phyloP scores from a whole-genome alignment of 2,113 vertebrate genomes.

The Gnathochromis pfefferi region DNA sequence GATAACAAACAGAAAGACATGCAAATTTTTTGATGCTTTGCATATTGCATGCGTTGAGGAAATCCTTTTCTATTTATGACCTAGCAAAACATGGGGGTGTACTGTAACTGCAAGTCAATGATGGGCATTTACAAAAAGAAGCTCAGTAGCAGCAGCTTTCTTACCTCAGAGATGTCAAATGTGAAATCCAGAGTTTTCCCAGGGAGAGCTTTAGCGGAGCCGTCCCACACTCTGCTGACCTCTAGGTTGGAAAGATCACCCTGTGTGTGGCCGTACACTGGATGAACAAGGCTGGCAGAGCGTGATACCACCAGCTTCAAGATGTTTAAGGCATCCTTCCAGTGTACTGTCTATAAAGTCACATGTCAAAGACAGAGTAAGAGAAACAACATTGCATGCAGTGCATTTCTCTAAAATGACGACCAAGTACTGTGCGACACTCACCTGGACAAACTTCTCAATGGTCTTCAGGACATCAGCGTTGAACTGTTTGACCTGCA shows the following conservation, averaged over 20 bases:
- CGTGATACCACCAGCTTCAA: constrained; percentile 94
- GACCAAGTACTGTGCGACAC: not conserved
- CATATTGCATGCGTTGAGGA: not conserved
- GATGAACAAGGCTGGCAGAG: constrained; percentile 90
- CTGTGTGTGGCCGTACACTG: constrained; percentile 83
- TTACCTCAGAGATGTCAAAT: constrained; percentile 97
- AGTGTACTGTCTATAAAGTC: constrained; percentile 82
- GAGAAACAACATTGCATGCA: not conserved
- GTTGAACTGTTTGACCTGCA: constrained; percentile 94
- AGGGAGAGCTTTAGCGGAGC: constrained; percentile 90
- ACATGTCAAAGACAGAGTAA: not conserved
- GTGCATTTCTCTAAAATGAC: not conserved
- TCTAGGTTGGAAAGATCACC: constrained; percentile 89
- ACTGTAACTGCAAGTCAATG: not conserved
- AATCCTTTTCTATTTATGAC: not conserved
- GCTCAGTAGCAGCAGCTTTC: not conserved
- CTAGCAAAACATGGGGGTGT: not conserved
- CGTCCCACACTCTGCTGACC: constrained; percentile 91
- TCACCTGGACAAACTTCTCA: constrained; percentile 96
- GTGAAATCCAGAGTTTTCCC: constrained; percentile 97
- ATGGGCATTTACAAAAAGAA: not conserved
- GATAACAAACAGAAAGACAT: not conserved
- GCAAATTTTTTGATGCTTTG: not conserved
- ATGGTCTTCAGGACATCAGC: constrained; percentile 93
- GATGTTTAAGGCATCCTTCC: constrained; percentile 96